Percentiles rank a stretch among this genome's conserved stretches.
phyloP scores from a whole-genome alignment of 2,888 invertebrate species.

The Allygus modestus region DNA sequence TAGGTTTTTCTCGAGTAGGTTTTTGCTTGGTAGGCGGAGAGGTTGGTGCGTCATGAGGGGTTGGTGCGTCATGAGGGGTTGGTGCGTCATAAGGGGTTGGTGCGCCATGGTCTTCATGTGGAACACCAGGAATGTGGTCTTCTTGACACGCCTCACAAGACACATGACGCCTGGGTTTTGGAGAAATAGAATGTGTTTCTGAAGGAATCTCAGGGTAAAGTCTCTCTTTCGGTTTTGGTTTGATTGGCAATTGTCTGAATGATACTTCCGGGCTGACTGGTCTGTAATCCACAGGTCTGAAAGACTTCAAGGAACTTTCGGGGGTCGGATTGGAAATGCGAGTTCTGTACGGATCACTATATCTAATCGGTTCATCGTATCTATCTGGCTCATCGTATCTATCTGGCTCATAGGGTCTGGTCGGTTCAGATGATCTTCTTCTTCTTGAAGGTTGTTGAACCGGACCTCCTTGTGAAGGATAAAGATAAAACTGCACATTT shows the following conservation, averaged over 20 bases:
- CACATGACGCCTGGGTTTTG: background rate
- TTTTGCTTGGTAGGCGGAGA: background rate
- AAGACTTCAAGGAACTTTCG: constrained; percentile 11
- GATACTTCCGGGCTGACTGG: background rate
- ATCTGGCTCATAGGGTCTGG: background rate
- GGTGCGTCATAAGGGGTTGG: background rate
- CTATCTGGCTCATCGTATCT: background rate
- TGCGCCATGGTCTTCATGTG: background rate
- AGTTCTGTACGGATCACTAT: background rate
- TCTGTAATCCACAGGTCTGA: background rate
- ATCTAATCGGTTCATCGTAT: background rate
- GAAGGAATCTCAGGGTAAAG: constrained; percentile 18
- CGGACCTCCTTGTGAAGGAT: background rate
- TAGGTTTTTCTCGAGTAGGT: constrained; percentile 3
- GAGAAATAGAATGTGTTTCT: background rate
- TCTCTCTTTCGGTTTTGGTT: background rate
- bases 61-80: background rate
- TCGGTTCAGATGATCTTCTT: background rate
- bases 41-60: background rate
- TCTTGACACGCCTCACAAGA: constrained; percentile 16
- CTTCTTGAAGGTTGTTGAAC: background rate
- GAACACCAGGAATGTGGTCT: background rate
- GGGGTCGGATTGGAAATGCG: background rate
- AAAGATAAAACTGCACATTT: background rate
- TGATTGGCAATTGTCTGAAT: background rate